phyloP scores from a whole-genome alignment of 2,113 vertebrate genomes.

The Nibea albiflora region DNA sequence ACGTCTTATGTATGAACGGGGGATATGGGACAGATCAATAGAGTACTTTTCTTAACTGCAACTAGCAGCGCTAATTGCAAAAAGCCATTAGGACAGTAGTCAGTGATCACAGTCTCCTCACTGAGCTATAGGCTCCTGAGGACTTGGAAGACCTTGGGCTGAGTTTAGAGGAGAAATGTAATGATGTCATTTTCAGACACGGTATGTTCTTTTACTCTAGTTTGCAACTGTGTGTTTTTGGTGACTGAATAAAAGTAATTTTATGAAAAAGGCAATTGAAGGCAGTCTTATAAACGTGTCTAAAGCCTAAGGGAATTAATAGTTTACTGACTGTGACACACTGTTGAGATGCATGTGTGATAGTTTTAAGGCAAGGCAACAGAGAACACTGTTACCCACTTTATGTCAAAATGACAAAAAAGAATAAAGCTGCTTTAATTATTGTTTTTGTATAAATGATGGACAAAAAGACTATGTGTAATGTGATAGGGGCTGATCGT shows the following conservation, averaged over 20 bases:
- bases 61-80: slow-evolving; percentile 45
- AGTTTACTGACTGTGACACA: not conserved
- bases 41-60: slow-evolving; percentile 33
- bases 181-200: not conserved
- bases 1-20: slow-evolving; percentile 2
- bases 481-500: not conserved
- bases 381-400: not conserved
- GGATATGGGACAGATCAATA: slow-evolving; percentile 34
- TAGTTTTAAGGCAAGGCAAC: not conserved
- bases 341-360: not conserved
- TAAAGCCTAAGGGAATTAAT: not conserved
- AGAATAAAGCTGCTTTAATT: too few species aligned
- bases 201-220: not conserved
- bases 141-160: slow-evolving; percentile 21
- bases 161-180: slow-evolving; percentile 13
- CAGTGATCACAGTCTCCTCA: slow-evolving; percentile 7
- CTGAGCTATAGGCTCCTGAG: not conserved
- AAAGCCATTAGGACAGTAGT: slow-evolving; percentile 21
- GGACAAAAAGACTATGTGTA: not conserved
- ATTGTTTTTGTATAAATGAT: not conserved
- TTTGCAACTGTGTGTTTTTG: not conserved
- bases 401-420: not conserved
- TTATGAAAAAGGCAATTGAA: not conserved
- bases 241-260: not conserved
- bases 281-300: not conserved